phyloP scores from a whole-genome alignment of 2,888 invertebrate genomes.

The Rotaria magnacalcarata region DNA sequence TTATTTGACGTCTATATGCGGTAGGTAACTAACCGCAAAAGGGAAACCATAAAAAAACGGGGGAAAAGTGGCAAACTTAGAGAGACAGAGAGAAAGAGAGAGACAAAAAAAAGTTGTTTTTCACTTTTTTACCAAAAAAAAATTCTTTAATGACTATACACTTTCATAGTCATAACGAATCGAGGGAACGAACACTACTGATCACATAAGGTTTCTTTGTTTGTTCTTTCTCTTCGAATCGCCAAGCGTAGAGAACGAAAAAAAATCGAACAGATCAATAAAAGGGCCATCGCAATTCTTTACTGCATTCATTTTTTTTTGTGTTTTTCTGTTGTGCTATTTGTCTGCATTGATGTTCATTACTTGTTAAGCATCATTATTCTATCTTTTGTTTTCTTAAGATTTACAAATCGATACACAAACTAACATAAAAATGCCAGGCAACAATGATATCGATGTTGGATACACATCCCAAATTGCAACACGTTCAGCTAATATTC shows the following conservation, averaged over 20 bases:
- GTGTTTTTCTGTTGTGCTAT: not conserved
- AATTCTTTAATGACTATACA: not conserved
- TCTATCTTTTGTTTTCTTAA: not conserved
- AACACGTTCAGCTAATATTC: constrained; percentile 43
- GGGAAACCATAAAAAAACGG: too few species aligned
- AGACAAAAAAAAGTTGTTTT: too few species aligned
- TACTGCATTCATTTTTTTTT: not conserved
- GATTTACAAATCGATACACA: constrained; percentile 10
- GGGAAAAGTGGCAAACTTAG: too few species aligned
- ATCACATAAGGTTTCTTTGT: not conserved
- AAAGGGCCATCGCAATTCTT: not conserved
- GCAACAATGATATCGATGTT: not conserved
- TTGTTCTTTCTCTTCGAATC: not conserved
- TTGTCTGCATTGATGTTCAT: not conserved
- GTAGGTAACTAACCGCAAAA: not conserved
- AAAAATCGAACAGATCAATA: not conserved
- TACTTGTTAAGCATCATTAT: not conserved
- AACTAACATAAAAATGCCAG: constrained; percentile 37
- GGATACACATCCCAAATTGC: constrained; percentile 45
- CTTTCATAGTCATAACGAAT: not conserved
- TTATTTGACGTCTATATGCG: not conserved
- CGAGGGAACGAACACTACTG: not conserved
- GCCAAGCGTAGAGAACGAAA: not conserved
- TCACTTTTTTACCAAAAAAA: not conserved
- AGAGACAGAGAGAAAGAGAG: too few species aligned